Evolutionary conservation across 2,797 vertebrate genomes (phyloP), one percentile per base, ranked within the genome.

Genomic region (Malurus splendens): DNA sequence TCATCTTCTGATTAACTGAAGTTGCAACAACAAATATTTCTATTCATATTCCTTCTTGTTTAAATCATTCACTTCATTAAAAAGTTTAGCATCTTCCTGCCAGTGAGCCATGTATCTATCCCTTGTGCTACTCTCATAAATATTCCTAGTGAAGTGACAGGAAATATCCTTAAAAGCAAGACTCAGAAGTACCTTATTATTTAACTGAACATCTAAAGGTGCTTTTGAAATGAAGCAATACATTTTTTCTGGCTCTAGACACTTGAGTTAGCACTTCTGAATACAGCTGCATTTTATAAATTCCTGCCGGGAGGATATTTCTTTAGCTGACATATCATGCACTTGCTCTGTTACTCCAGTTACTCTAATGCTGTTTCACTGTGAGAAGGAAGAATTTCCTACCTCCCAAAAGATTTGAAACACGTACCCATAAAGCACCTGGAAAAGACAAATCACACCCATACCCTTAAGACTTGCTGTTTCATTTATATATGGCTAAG

Each of bases 121-220:
- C 39, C 17, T 33, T 82, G 47, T 18, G 30, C 45, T 80, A 82
- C 3, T 81, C 18, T 45, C 14, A 64, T 41, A 81, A 76, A 74
- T 62, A 93, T 51, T 82, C 13, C 30, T 22, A 64, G 33, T 17
- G 20, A 89, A 77, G 30, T 41, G 55, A 75, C 64, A 71, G 39
- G 38, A 75, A 92, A 50, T 55, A 65, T 8, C 28, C 59, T 65
- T 87, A 82, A 80, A 90, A 89, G 64, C 32, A 62, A 82, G 51
- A 74, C 45, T 90, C 45, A 64, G 55, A 87, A 86, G 33, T 32
- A 32, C 22, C 67, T 82, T 75, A 74, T 73, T 79, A 86, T 65
- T 83, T 82, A 84, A 52, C 33, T 73, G 61, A 86, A 51, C 39
- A 72, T 62, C 76, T 75, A 82, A 50, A 89, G 25, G 56, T 64